These are phyloP conservation scores for Helicoverpa zea DNA, from an alignment of 1,140 invertebrate genomes.

Conservation along the genomic window DNA sequence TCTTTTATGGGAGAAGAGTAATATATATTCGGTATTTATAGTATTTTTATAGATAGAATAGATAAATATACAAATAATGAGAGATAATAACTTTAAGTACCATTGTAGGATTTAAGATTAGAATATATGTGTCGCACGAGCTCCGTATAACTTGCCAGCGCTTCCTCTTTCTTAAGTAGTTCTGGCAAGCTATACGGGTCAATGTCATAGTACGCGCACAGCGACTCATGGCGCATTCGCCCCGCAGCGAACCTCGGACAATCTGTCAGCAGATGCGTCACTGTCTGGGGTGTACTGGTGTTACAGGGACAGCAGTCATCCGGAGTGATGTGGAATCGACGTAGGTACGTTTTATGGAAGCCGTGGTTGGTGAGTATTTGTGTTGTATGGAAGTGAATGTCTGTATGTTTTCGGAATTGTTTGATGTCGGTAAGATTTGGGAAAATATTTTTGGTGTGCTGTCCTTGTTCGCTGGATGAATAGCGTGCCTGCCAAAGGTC, in stretches of 20 bases:
- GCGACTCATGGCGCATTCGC: too few relatives aligned
- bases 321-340: slow-evolving; percentile 45
- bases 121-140: not conserved
- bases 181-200: too few relatives aligned
- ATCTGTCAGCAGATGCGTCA: too few relatives aligned
- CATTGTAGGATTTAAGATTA: not conserved
- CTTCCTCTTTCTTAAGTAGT: not conserved
- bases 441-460: not conserved
- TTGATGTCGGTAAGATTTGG: not conserved
- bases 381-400: slow-evolving; percentile 26
- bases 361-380: slow-evolving; percentile 51
- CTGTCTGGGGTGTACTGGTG: too few relatives aligned
- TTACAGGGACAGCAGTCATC: slow-evolving; percentile 31
- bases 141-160: slow-evolving; percentile 5
- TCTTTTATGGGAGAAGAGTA: not conserved
- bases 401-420: not conserved
- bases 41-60: not conserved
- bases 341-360: slow-evolving; percentile 46
- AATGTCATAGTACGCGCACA: too few relatives aligned
- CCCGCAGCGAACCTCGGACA: too few relatives aligned
- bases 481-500: not conserved
- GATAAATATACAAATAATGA: not conserved
- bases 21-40: too few relatives aligned
- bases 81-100: not conserved
- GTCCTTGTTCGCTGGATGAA: not conserved